phyloP scores from a whole-genome alignment of 2,888 invertebrate species.

The Rotaria macrura region DNA sequence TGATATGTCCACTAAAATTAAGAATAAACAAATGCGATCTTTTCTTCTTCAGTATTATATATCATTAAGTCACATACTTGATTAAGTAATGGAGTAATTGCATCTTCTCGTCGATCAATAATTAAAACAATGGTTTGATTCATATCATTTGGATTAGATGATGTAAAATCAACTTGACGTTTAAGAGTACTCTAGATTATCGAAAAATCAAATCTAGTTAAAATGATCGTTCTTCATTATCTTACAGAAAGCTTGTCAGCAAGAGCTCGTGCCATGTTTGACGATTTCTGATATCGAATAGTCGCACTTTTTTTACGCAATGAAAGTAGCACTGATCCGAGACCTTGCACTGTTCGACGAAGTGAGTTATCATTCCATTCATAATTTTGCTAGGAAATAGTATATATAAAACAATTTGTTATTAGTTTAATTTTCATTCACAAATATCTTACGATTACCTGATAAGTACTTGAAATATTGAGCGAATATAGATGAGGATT shows the following conservation, averaged over 20 bases:
- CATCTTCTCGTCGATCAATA: constrained; percentile 82
- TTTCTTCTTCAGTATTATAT: too few species aligned
- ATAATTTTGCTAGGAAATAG: constrained; percentile 35
- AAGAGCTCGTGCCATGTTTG: constrained; percentile 69
- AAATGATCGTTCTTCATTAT: background rate
- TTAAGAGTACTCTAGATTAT: constrained; percentile 62
- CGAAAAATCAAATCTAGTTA: background rate
- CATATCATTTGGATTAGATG: constrained; percentile 61
- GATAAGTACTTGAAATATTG: constrained; percentile 51
- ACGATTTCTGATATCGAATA: constrained; percentile 76
- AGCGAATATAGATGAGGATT: constrained; percentile 73
- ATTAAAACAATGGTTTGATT: constrained; percentile 58
- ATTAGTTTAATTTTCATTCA: too few species aligned
- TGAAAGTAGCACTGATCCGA: constrained; percentile 73
- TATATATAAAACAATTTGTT: background rate
- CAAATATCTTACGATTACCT: constrained; percentile 37
- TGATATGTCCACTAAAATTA: constrained; percentile 86
- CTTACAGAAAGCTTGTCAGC: constrained; percentile 66
- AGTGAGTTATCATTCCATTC: constrained; percentile 68
- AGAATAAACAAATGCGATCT: background rate
- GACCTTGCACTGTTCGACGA: constrained; percentile 69
- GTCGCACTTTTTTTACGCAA: constrained; percentile 72
- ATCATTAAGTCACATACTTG: constrained; percentile 54
- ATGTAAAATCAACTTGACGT: constrained; percentile 75
- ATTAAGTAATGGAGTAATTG: constrained; percentile 84